Percentiles rank a stretch among this genome's conserved stretches.
These are phyloP conservation scores for Glareola pratincola DNA, from an alignment of 2,113 vertebrate genomes.

Conservation along the genomic window DNA sequence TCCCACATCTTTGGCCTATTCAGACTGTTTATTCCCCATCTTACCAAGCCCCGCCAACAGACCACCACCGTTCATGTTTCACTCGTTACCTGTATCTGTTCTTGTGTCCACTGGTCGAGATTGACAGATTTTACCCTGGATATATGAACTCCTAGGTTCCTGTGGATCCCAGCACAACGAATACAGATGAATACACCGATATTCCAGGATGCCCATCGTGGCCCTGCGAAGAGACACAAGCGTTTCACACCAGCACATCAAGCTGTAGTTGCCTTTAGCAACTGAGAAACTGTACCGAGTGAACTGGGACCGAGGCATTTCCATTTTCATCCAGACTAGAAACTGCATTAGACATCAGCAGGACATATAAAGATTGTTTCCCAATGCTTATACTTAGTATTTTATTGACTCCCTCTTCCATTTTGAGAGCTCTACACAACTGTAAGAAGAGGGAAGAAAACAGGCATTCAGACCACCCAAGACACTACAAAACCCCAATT, in stretches of 20 bases:
- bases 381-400: rapidly evolving
- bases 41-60: not conserved
- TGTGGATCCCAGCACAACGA: slow-evolving; percentile 96
- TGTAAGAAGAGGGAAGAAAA: not conserved
- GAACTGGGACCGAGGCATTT: not conserved
- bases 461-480: not conserved
- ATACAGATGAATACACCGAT: slow-evolving; percentile 97
- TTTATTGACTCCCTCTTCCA: not conserved
- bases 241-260: not conserved
- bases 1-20: not conserved
- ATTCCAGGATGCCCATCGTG: slow-evolving; percentile 98
- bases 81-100: slow-evolving; percentile 90
- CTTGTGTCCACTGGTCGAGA: slow-evolving; percentile 97
- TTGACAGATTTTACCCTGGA: slow-evolving; percentile 98
- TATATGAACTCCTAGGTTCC: slow-evolving; percentile 97
- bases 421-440: not conserved
- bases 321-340: not conserved
- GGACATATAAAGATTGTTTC: not conserved
- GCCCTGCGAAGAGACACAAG: slow-evolving; percentile 74
- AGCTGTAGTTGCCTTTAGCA: not conserved
- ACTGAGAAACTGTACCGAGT: slow-evolving; percentile 13
- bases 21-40: not conserved
- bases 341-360: not conserved
- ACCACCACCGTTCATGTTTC: rapidly evolving
- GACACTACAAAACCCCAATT: not conserved